These are phyloP conservation scores for Danio choprae DNA, from an alignment of 2,797 vertebrate species.

Conservation along the genomic window DNA sequence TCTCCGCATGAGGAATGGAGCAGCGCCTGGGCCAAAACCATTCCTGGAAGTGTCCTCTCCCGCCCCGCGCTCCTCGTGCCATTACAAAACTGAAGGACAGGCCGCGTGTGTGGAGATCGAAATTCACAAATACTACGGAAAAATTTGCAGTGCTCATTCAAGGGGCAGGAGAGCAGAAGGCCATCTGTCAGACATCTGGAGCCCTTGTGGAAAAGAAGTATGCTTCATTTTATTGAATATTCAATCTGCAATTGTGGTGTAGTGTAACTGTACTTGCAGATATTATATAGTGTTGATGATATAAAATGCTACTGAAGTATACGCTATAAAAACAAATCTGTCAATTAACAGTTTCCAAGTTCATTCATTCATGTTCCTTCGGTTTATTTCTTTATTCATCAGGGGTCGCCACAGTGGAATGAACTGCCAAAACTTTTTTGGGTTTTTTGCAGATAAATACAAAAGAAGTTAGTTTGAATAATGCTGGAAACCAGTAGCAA, in stretches of 20 bases:
- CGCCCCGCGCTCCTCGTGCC: conserved; percentile 54
- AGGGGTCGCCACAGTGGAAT: too few species aligned
- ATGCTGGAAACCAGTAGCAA: neutral
- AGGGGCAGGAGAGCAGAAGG: conserved; percentile 63
- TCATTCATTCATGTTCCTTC: too few species aligned
- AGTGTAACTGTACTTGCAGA: neutral
- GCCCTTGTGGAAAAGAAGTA: conserved; percentile 9
- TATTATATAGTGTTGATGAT: neutral
- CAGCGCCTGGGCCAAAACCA: conserved; percentile 63
- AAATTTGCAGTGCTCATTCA: conserved; percentile 59
- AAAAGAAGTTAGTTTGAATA: too few species aligned
- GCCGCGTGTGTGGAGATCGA: conserved; percentile 7
- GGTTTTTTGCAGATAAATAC: too few species aligned
- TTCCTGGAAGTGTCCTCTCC: conserved; percentile 68
- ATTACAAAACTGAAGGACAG: conserved; percentile 6
- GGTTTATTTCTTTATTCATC: too few species aligned
- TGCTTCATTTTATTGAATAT: neutral
- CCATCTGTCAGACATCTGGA: conserved; percentile 77
- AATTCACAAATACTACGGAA: conserved; percentile 53
- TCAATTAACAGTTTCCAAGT: too few species aligned
- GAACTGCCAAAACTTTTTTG: too few species aligned
- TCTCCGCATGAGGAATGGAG: conserved; percentile 75
- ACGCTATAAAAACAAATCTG: too few species aligned
- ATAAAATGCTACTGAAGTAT: neutral
- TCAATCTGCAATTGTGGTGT: neutral